Base-by-base conservation (phyloP, 2,113 vertebrate species). In the Oryzias melastigma region DNA sequence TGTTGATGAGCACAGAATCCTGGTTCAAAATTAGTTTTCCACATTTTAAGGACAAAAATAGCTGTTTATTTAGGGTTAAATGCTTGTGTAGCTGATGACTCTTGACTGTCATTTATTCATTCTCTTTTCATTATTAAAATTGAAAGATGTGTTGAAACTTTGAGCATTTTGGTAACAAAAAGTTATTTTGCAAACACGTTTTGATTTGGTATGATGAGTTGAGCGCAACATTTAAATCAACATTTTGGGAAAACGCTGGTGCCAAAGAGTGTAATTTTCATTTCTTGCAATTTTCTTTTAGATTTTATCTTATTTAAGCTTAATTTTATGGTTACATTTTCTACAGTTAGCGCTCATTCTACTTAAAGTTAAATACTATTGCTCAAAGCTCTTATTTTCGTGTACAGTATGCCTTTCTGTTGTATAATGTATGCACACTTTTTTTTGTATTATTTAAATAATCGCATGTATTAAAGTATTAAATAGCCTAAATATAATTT, bases 361-460 rank as follows among this genome's bases (percentile, higher is more conserved):
- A 57, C 56, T 75, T 44, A 64, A 50, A 73, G 61, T 64, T 44
- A 53, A 76, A 80, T 61, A 58, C 47, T 69, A 73, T 82, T 89
- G 83, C 88, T 86, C 80, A 88, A 80, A 49, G 52, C 51, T 40
- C 47, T 71, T 43, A 71, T 60, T 80, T 62, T 77, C 77, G 75
- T 86, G 81, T 89, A 84, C 62, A 75, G 71, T 80, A 82, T 78
- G 76, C 61, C 42, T 90, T 90, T 88, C 54, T 84, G 86, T 68
- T 86, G 70, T 88, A 77, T 84, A 72, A 48, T 74, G 71, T 72
- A 43, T 67, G 55, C 73, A 65, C 52, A 67, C 84, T 85, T 89
- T 90, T 58, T 86, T 85, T 88, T 89, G 55, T 87, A 85, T 89
- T 80, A 85, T 90, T 91, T 87, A 80, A 86, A 90, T 69, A 68